Percentiles rank a stretch among this genome's conserved stretches.
Conservation (phyloP, 2,113 vertebrate genomes). For the Scytalopus superciliaris region DNA sequence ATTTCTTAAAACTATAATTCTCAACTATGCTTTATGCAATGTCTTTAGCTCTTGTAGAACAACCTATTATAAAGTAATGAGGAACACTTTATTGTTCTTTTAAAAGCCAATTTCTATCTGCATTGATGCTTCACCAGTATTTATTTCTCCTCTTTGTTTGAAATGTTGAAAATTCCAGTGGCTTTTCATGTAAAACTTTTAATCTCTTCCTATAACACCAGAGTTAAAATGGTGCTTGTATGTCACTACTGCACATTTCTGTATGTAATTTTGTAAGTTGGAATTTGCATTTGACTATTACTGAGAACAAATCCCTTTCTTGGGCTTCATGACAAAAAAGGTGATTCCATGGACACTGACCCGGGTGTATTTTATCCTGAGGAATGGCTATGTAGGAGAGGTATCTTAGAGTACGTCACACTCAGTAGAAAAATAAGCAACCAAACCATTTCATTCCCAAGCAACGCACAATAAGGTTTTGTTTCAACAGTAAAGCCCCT, state of each 20-base stretch:
- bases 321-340: background rate
- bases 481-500: background rate
- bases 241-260: background rate
- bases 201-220: background rate
- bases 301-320: background rate
- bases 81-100: background rate
- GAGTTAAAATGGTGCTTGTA: background rate
- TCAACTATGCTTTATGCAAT: background rate
- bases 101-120: background rate
- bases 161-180: background rate
- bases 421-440: background rate
- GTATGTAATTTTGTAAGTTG: background rate
- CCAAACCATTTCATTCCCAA: background rate
- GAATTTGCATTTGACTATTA: background rate
- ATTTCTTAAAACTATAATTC: slow-evolving; percentile 8
- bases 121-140: background rate
- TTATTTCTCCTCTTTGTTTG: background rate
- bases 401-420: background rate
- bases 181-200: background rate
- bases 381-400: background rate
- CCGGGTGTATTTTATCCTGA: background rate
- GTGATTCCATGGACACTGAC: background rate
- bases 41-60: background rate
- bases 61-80: background rate
- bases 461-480: background rate